Evolutionary conservation across 2,797 vertebrate genomes (phyloP).

Genomic region (Gymnopithys bicolor): DNA sequence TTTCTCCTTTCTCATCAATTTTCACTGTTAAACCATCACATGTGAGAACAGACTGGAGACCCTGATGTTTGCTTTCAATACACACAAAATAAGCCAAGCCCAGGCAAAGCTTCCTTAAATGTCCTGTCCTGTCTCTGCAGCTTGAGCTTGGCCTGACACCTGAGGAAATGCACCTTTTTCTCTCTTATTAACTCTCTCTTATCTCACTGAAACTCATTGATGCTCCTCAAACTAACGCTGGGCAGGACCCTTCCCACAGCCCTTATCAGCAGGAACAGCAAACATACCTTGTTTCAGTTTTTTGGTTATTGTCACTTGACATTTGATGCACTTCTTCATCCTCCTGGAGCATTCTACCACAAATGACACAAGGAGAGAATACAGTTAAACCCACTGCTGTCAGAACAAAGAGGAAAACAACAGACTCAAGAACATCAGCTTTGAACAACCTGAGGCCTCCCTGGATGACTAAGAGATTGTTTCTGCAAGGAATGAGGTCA

Average conservation of each 20-base stretch:
- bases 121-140: neutral
- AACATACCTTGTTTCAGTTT: constrained; percentile 92
- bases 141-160: neutral
- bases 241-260: neutral
- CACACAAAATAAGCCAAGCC: neutral
- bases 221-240: neutral
- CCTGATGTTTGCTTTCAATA: neutral
- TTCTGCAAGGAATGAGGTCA: neutral
- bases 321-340: constrained; percentile 99
- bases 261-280: neutral
- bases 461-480: neutral
- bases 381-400: neutral
- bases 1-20: neutral
- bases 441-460: neutral
- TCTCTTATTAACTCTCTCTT: neutral
- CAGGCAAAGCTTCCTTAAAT: neutral
- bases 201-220: neutral
- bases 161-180: neutral
- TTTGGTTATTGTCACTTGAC: constrained; percentile 94
- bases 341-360: constrained; percentile 90
- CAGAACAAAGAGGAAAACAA: neutral
- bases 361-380: neutral
- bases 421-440: neutral
- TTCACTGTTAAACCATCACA: neutral
- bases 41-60: neutral